Evolutionary conservation across 2,888 invertebrate species (phyloP).

Genomic region (Polydrusus tereticollis): DNA sequence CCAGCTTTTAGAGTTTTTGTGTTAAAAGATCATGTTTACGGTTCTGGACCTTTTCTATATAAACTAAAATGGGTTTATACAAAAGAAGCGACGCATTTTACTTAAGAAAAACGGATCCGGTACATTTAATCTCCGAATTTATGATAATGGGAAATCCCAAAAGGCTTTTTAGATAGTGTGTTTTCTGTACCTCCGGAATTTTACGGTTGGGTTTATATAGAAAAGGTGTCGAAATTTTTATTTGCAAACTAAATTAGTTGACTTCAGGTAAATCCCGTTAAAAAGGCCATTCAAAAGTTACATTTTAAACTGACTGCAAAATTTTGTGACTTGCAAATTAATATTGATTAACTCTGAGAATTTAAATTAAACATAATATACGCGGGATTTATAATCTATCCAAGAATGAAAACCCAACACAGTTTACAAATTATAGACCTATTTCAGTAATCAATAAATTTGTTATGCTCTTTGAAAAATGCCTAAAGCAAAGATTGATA

Average conservation of each 20-base stretch:
- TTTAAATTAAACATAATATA: no score
- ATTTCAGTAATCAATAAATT: no score
- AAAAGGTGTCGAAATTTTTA: background rate
- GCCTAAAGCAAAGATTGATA: no score
- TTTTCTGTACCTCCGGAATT: background rate
- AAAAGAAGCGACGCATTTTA: conserved; percentile 32
- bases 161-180: conserved; percentile 15
- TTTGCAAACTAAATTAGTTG: background rate
- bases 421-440: no score
- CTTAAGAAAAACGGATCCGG: conserved; percentile 37
- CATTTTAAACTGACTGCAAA: no score
- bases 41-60: conserved; percentile 19
- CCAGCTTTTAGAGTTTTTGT: conserved; percentile 19
- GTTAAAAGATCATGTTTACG: conserved; percentile 36
- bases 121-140: conserved; percentile 42
- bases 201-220: background rate
- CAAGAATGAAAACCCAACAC: no score
- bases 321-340: no score
- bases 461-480: no score
- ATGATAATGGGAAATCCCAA: conserved; percentile 13
- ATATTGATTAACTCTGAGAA: no score
- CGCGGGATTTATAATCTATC: no score
- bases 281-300: background rate
- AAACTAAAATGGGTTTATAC: conserved; percentile 38
- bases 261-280: background rate